Evolutionary conservation across 2,113 vertebrate species (phyloP).

Genomic region (Menidia beryllina): DNA sequence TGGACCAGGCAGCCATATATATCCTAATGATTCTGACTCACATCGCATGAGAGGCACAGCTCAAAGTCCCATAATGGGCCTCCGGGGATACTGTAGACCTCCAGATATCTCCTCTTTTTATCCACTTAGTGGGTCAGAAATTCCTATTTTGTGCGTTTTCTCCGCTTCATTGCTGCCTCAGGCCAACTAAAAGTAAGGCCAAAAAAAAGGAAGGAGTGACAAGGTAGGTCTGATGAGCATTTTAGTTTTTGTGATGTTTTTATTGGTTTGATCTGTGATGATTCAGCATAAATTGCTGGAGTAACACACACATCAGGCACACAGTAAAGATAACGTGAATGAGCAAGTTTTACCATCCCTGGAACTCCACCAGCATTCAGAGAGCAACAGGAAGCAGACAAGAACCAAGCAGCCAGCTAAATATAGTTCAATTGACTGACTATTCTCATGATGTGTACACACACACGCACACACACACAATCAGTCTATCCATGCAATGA

Average conservation of each 20-base stretch:
- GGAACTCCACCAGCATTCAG: background rate
- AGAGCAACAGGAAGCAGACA: slow-evolving; percentile 3
- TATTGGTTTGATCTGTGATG: background rate
- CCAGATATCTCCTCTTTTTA: slow-evolving; percentile 47
- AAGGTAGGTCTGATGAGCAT: background rate
- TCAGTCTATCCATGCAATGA: background rate
- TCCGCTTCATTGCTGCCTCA: slow-evolving; percentile 14
- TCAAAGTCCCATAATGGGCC: slow-evolving; percentile 58
- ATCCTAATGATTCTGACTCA: slow-evolving; percentile 50
- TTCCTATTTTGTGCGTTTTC: slow-evolving; percentile 32
- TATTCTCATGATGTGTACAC: background rate
- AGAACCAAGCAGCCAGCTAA: slow-evolving; percentile 11
- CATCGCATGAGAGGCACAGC: slow-evolving; percentile 22
- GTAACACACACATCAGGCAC: background rate
- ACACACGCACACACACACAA: background rate
- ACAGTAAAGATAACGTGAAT: background rate
- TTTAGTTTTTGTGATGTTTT: slow-evolving; percentile 7
- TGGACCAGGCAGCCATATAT: slow-evolving; percentile 35
- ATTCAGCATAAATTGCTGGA: background rate
- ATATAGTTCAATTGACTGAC: background rate
- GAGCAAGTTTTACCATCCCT: background rate
- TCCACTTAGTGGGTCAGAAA: slow-evolving; percentile 55
- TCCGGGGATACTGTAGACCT: slow-evolving; percentile 45
- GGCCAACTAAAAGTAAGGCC: background rate
- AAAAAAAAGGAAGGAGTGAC: too few species aligned